Conservation (phyloP, 2,113 vertebrate genomes). For the Cynopterus brachyotis region DNA sequence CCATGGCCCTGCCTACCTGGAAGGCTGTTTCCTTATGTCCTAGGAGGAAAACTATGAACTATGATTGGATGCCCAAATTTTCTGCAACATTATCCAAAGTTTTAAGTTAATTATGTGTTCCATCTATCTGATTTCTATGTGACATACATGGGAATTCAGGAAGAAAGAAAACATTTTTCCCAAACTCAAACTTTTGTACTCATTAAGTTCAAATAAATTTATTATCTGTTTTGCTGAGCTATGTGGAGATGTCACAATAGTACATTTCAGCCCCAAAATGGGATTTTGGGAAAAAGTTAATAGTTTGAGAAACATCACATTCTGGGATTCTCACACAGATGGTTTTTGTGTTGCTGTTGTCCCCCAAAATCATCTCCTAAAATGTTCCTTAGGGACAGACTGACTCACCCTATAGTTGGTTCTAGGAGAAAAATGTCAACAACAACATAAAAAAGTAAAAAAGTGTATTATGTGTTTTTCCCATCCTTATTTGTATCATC, state of each 20-base stretch:
- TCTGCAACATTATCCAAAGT: background rate
- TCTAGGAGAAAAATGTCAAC: background rate
- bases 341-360: background rate
- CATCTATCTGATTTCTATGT: background rate
- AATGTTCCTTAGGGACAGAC: background rate
- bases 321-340: background rate
- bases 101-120: background rate
- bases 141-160: background rate
- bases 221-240: background rate
- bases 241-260: background rate
- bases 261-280: background rate
- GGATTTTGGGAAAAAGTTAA: background rate
- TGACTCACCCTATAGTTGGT: background rate
- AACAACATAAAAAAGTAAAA: background rate
- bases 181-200: background rate
- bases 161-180: background rate
- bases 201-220: background rate
- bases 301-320: constrained; percentile 16
- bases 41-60: background rate
- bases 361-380: background rate
- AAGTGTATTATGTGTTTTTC: background rate
- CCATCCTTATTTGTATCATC: background rate
- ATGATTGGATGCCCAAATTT: background rate
- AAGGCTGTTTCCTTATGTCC: background rate
- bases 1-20: background rate